Evolutionary conservation across 2,888 invertebrate genomes (phyloP).

Genomic region (Philhelius pedissequus): DNA sequence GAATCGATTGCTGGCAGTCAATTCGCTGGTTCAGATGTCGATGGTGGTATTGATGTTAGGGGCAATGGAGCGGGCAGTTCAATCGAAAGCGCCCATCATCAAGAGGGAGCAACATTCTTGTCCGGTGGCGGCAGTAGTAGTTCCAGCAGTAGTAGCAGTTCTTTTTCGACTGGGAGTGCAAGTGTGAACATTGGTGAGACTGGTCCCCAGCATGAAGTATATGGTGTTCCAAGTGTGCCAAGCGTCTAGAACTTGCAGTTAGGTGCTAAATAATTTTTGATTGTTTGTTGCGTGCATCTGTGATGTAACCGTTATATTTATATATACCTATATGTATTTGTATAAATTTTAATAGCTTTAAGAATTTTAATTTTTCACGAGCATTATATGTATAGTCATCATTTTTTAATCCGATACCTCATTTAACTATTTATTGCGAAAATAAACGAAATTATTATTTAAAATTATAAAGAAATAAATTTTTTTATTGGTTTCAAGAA

Average conservation of each 20-base stretch:
- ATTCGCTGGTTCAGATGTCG: slow-evolving; percentile 57
- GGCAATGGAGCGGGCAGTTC: slow-evolving; percentile 57
- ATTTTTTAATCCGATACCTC: slow-evolving; percentile 55
- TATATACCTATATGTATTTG: not conserved
- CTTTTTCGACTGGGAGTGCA: slow-evolving; percentile 8
- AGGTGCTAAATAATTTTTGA: slow-evolving; percentile 10
- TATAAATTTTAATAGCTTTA: slow-evolving; percentile 41
- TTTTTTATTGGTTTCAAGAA: not conserved
- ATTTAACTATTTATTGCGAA: slow-evolving; percentile 66
- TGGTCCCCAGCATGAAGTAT: slow-evolving; percentile 63
- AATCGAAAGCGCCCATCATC: slow-evolving; percentile 32
- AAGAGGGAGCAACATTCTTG: slow-evolving; percentile 9
- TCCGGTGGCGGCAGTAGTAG: slow-evolving; percentile 24
- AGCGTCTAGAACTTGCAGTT: not conserved
- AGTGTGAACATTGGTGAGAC: slow-evolving; percentile 32
- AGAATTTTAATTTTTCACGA: slow-evolving; percentile 34
- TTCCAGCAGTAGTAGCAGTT: not conserved
- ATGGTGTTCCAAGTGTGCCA: slow-evolving; percentile 70
- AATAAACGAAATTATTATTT: slow-evolving; percentile 61
- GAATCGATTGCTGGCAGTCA: slow-evolving; percentile 31
- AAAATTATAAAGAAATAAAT: not conserved
- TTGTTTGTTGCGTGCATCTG: slow-evolving; percentile 53
- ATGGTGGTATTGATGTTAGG: slow-evolving; percentile 62
- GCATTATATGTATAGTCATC: slow-evolving; percentile 35
- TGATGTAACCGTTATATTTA: slow-evolving; percentile 57